These are phyloP conservation scores for Orthosia gracilis DNA, from an alignment of 2,888 invertebrate genomes.

Conservation along the genomic window DNA sequence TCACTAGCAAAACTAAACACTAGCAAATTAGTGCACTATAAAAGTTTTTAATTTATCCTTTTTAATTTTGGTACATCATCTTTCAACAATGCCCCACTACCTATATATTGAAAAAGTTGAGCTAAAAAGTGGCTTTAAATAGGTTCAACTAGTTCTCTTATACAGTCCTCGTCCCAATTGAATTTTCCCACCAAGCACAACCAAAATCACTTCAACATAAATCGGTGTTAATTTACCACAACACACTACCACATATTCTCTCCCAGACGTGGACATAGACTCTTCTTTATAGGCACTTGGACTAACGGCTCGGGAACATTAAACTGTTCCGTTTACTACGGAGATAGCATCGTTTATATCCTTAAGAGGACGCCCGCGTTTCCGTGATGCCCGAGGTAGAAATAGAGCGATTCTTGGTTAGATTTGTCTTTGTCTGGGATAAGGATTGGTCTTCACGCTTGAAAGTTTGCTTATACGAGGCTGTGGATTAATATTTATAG, in stretches of 20 bases:
- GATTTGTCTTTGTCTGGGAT: constrained; percentile 43
- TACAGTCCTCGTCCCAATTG: not conserved
- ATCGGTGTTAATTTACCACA: constrained; percentile 33
- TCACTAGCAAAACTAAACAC: too few species aligned
- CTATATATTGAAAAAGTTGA: too few species aligned
- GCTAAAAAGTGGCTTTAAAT: too few species aligned
- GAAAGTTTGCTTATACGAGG: not conserved
- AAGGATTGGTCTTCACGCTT: constrained; percentile 1
- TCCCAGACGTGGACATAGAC: constrained; percentile 17
- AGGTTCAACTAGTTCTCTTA: too few species aligned
- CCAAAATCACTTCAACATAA: constrained; percentile 21
- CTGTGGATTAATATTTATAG: not conserved
- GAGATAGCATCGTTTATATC: constrained; percentile 65
- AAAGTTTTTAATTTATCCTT: too few species aligned
- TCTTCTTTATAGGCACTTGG: constrained; percentile 57
- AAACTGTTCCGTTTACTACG: constrained; percentile 56
- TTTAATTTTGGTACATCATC: too few species aligned
- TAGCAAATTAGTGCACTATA: too few species aligned
- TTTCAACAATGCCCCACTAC: too few species aligned
- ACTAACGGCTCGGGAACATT: constrained; percentile 57
- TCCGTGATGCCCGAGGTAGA: constrained; percentile 49
- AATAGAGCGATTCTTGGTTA: constrained; percentile 30
- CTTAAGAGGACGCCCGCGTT: constrained; percentile 56
- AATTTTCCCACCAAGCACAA: constrained; percentile 16
- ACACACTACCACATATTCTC: constrained; percentile 26